Evolutionary conservation across 2,888 invertebrate species (phyloP).

Genomic region (Drosophila dives): DNA sequence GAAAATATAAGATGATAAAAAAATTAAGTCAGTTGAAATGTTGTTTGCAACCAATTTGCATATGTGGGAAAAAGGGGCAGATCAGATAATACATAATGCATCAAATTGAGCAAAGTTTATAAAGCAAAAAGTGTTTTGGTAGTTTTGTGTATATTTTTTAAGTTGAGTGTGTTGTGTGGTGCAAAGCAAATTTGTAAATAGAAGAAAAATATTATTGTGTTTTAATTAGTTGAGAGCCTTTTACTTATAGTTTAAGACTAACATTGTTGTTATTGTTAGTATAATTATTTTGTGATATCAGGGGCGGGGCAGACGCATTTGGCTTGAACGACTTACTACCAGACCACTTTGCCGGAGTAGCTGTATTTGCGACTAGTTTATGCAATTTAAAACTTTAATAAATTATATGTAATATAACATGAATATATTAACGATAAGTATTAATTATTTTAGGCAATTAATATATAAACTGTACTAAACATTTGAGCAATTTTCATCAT

Average conservation of each 20-base stretch:
- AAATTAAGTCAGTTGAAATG: slow-evolving; percentile 22
- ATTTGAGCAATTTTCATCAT: background rate
- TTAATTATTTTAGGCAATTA: background rate
- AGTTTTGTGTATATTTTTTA: slow-evolving; percentile 12
- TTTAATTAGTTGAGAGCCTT: slow-evolving; percentile 58
- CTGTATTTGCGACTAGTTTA: slow-evolving; percentile 17
- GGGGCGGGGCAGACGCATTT: slow-evolving; percentile 21
- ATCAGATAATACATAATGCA: slow-evolving; percentile 27
- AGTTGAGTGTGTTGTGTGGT: slow-evolving; percentile 49
- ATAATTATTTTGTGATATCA: background rate
- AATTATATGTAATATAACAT: background rate
- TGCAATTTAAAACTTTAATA: background rate
- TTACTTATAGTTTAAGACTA: slow-evolving; percentile 14
- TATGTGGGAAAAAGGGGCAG: background rate
- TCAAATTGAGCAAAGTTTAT: slow-evolving; percentile 32
- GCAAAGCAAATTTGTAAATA: slow-evolving; percentile 70
- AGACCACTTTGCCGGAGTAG: slow-evolving; percentile 63
- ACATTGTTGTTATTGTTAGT: slow-evolving; percentile 3
- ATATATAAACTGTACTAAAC: background rate
- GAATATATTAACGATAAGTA: background rate
- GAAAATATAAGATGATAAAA: slow-evolving; percentile 29
- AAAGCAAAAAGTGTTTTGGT: slow-evolving; percentile 23
- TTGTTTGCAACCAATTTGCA: slow-evolving; percentile 25
- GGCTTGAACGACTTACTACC: slow-evolving; percentile 68
- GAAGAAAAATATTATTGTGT: slow-evolving; percentile 67